These are phyloP conservation scores for Monochamus alternatus DNA, from an alignment of 2,888 invertebrate species.

Conservation along the genomic window DNA sequence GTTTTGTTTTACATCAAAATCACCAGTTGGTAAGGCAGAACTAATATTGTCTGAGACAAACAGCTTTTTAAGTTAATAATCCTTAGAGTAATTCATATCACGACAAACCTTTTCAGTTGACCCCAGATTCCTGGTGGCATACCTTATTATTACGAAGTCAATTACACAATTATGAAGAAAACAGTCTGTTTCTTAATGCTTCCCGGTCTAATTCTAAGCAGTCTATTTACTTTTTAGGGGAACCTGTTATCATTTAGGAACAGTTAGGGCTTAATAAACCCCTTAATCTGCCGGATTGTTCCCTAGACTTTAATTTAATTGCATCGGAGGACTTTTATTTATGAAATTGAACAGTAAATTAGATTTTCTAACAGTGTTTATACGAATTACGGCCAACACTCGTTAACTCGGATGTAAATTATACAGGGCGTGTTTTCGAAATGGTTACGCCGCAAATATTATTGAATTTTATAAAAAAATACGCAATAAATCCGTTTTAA, in stretches of 20 bases:
- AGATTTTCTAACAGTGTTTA: neutral
- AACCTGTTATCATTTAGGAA: conserved; percentile 33
- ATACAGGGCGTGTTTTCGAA: too few species aligned
- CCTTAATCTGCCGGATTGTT: conserved; percentile 35
- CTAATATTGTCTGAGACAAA: too few species aligned
- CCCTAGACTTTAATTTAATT: conserved; percentile 14
- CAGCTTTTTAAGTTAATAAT: neutral
- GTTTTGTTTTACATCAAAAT: too few species aligned
- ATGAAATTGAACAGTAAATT: conserved; percentile 13
- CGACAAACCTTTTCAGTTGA: neutral
- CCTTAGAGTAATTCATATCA: neutral
- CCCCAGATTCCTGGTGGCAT: conserved; percentile 25
- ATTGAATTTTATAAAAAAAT: too few species aligned
- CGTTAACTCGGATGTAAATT: too few species aligned
- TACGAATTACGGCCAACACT: neutral
- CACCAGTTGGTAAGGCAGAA: too few species aligned
- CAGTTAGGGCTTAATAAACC: conserved; percentile 37
- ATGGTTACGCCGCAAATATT: too few species aligned
- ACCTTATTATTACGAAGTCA: conserved; percentile 25
- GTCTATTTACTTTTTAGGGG: conserved; percentile 39
- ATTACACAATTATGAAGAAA: conserved; percentile 33
- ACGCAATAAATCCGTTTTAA: too few species aligned
- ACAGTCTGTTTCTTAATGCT: conserved; percentile 36
- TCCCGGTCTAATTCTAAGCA: conserved; percentile 34
- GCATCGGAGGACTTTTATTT: conserved; percentile 12